Percentiles rank a stretch among this genome's conserved stretches.
Evolutionary conservation across 2,888 invertebrate genomes (phyloP).

Genomic region (Pyrgus malvae): DNA sequence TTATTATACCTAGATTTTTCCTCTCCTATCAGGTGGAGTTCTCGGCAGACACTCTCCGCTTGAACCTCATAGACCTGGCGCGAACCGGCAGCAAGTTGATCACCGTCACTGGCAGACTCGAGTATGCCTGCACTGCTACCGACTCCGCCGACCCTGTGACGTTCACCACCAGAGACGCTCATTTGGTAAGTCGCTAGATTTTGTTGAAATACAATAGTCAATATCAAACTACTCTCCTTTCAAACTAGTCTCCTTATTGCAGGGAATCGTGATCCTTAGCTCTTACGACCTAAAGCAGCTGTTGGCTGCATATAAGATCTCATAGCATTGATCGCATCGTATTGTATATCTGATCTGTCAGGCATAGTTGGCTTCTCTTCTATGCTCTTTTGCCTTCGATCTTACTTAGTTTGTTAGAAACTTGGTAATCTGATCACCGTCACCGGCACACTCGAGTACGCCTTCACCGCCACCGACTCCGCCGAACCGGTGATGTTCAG

Average conservation of each 20-base stretch:
- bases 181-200: conserved; percentile 85
- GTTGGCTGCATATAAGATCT: no score
- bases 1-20: background rate
- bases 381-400: no score
- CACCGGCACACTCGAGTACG: conserved; percentile 92
- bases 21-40: conserved; percentile 89
- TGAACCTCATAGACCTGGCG: conserved; percentile 94
- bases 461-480: conserved; percentile 91
- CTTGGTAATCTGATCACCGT: conserved; percentile 91
- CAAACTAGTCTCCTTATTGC: no score
- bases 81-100: conserved; percentile 91
- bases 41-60: conserved; percentile 91
- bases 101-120: conserved; percentile 91
- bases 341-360: no score
- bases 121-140: conserved; percentile 93
- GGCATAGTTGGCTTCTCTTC: no score
- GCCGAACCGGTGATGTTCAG: conserved; percentile 96
- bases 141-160: conserved; percentile 95
- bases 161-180: conserved; percentile 94
- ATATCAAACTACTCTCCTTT: no score
- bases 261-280: no score
- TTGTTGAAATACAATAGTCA: no score
- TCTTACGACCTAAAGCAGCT: no score
- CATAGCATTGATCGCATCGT: no score
- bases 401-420: no score